Evolutionary conservation across 2,888 invertebrate genomes (phyloP), one percentile per base, ranked within the genome.

Genomic region (Arenicola marina): DNA sequence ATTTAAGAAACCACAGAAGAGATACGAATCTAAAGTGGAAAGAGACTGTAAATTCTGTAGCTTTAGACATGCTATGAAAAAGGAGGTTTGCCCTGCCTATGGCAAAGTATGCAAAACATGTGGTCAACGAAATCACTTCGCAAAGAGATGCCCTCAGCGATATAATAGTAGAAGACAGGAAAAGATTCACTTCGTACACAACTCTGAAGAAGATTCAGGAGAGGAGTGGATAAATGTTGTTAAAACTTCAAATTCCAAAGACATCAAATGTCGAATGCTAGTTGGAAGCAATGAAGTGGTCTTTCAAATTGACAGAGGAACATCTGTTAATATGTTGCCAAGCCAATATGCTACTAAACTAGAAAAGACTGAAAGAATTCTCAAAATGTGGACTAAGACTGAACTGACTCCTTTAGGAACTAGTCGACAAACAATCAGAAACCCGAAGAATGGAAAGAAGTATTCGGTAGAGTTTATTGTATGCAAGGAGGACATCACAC

Each of bases 381-480:
- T 32, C 1, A 59, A 45, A 26, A 59, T n/a, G n/a, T n/a, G n/a
- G n/a, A n/a, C n/a, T n/a, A n/a, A n/a, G n/a, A n/a, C n/a, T n/a
- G n/a, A n/a, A n/a, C n/a, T n/a, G n/a, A n/a, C n/a, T n/a, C n/a
- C n/a, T n/a, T n/a, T n/a, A n/a, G n/a, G n/a, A n/a, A n/a, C n/a
- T n/a, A n/a, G n/a, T n/a, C n/a, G n/a, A n/a, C n/a, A n/a, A n/a
- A n/a, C n/a, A n/a, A n/a, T n/a, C n/a, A n/a, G n/a, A n/a, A n/a
- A n/a, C n/a, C n/a, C n/a, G n/a, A n/a, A n/a, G n/a, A n/a, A n/a
- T n/a, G n/a, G n/a, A n/a, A n/a, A n/a, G n/a, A n/a, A 51, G 28
- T 65, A 63, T 43, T 21, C 31, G 45, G 61, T 66, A 2, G 56
- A 64, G 24, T 66, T 65, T 43, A 21, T 64, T 3, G 56, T 65